Evolutionary conservation across 1,140 invertebrate species (phyloP).

Genomic region (Rhagoletis zephyria): DNA sequence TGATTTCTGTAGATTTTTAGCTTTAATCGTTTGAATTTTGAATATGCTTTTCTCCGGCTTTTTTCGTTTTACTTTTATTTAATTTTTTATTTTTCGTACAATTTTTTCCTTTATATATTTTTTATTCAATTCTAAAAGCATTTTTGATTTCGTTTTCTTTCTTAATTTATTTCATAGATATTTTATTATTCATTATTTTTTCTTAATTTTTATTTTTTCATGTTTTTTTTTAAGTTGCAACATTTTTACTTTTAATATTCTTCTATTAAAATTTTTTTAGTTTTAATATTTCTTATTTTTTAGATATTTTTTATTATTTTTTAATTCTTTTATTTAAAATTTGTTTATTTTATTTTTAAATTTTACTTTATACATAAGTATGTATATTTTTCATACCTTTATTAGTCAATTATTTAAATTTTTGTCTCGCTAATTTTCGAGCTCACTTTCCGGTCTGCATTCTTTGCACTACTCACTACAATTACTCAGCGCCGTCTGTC

Average conservation of each 20-base stretch:
- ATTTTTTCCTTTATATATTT: background rate
- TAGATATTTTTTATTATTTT: too few species aligned
- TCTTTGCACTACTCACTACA: background rate
- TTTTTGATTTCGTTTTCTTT: background rate
- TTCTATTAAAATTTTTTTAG: background rate
- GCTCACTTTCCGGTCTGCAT: background rate
- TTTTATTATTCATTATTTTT: background rate
- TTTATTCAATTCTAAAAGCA: background rate
- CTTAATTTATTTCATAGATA: background rate
- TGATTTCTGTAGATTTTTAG: background rate
- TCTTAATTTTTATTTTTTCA: background rate
- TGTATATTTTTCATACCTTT: background rate
- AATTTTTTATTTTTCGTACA: background rate
- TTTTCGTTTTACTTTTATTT: background rate
- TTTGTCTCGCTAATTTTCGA: background rate
- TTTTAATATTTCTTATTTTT: too few species aligned
- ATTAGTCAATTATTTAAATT: background rate
- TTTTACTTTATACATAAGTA: background rate
- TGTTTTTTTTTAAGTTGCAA: background rate
- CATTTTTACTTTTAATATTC: background rate
- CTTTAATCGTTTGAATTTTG: background rate
- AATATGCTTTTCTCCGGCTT: background rate
- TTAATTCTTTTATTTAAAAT: too few species aligned
- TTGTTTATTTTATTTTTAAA: too few species aligned
- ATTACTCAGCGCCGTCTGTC: background rate